These are phyloP conservation scores for Emesis furor DNA, from an alignment of 2,888 invertebrate genomes.

Conservation along the genomic window DNA sequence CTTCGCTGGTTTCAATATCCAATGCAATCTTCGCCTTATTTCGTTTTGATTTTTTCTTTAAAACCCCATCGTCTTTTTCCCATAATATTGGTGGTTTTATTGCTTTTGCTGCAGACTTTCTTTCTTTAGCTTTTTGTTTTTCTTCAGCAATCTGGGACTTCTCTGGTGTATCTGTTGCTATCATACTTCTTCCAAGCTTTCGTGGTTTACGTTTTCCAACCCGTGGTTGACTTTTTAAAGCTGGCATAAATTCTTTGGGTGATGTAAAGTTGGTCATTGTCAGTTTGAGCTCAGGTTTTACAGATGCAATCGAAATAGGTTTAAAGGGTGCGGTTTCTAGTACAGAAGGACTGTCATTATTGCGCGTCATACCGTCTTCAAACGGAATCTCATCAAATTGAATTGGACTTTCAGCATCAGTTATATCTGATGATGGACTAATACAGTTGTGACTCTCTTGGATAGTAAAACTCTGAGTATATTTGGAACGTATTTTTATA, in stretches of 20 bases:
- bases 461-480: background rate
- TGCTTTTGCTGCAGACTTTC: slow-evolving; percentile 2
- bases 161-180: slow-evolving; percentile 8
- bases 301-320: background rate
- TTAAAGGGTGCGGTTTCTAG: background rate
- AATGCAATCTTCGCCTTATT: background rate
- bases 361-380: too few relatives aligned
- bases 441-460: background rate
- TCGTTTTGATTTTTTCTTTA: background rate
- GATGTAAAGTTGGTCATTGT: slow-evolving; percentile 5
- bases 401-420: background rate
- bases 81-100: slow-evolving; percentile 4
- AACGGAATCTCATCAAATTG: too few relatives aligned
- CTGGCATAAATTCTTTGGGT: background rate
- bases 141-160: slow-evolving; percentile 18
- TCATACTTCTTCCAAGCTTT: slow-evolving; percentile 2
- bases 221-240: background rate
- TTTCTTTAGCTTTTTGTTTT: slow-evolving; percentile 9
- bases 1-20: background rate
- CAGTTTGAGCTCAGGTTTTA: background rate
- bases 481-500: background rate
- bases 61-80: background rate
- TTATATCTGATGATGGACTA: slow-evolving; percentile 5
- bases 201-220: background rate
- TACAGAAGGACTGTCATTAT: background rate